Percentiles rank a stretch among this genome's conserved stretches.
These are phyloP conservation scores for Gasterosteus aculeatus DNA, from an alignment of 2,113 vertebrate genomes.

Conservation along the genomic window DNA sequence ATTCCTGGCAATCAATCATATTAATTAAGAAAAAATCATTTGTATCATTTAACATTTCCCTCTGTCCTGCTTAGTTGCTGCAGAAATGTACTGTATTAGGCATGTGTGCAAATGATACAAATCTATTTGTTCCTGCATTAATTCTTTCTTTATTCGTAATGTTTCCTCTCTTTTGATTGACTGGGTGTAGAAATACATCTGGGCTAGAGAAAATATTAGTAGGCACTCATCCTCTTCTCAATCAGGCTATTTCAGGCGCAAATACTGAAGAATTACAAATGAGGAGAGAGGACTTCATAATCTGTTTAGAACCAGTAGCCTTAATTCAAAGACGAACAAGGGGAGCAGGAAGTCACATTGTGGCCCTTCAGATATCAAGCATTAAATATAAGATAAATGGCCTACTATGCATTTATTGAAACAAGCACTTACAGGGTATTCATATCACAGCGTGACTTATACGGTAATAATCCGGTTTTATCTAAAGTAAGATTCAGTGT, in stretches of 20 bases:
- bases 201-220: slow-evolving; percentile 57
- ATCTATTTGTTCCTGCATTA: slow-evolving; percentile 54
- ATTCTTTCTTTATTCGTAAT: slow-evolving; percentile 46
- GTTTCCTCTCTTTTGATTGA: slow-evolving; percentile 72
- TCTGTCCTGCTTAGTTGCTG: slow-evolving; percentile 71
- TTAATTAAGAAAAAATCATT: slow-evolving; percentile 90
- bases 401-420: slow-evolving; percentile 74
- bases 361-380: slow-evolving; percentile 34
- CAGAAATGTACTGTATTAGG: slow-evolving; percentile 58
- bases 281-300: slow-evolving; percentile 39
- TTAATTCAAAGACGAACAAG: slow-evolving; percentile 54
- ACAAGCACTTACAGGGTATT: slow-evolving; percentile 71
- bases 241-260: slow-evolving; percentile 48
- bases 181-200: slow-evolving; percentile 61
- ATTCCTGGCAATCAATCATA: slow-evolving; percentile 98
- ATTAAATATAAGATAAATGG: slow-evolving; percentile 70
- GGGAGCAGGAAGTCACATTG: slow-evolving; percentile 48
- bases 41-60: slow-evolving; percentile 86
- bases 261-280: slow-evolving; percentile 55
- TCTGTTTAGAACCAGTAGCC: slow-evolving; percentile 46
- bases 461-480: slow-evolving; percentile 59
- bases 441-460: slow-evolving; percentile 59
- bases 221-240: slow-evolving; percentile 39
- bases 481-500: slow-evolving; percentile 72
- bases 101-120: slow-evolving; percentile 65